phyloP scores from a whole-genome alignment of 2,113 vertebrate species.

The Hyaena hyaena region DNA sequence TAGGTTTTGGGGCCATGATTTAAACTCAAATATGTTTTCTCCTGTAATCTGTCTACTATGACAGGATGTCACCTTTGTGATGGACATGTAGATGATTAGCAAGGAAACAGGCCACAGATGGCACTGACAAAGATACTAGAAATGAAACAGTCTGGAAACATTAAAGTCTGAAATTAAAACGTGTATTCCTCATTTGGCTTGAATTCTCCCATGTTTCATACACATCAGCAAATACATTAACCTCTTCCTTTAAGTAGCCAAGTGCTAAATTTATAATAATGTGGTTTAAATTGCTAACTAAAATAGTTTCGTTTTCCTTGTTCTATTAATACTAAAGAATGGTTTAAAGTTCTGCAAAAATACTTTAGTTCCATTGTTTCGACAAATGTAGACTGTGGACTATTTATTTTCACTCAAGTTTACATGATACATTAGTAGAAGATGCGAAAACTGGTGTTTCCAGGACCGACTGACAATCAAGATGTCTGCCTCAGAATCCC shows the following conservation, averaged over 20 bases:
- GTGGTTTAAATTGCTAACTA: neutral
- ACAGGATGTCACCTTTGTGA: neutral
- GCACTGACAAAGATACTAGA: neutral
- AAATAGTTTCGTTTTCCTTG: neutral
- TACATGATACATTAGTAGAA: constrained; percentile 31
- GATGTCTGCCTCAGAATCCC: neutral
- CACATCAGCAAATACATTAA: neutral
- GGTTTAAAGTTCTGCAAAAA: constrained; percentile 8
- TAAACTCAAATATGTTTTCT: neutral
- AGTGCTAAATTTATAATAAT: neutral
- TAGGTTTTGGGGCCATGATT: neutral
- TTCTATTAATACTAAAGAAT: constrained; percentile 4
- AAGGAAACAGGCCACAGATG: neutral
- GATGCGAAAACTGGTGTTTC: neutral
- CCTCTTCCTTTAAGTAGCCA: neutral
- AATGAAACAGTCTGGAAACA: neutral
- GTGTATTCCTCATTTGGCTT: neutral
- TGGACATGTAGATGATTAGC: neutral
- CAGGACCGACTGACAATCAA: neutral
- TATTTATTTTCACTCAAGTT: constrained; percentile 37
- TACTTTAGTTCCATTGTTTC: neutral
- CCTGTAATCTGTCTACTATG: neutral
- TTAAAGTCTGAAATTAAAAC: neutral
- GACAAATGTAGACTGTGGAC: neutral
- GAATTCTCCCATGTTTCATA: neutral